phyloP scores from a whole-genome alignment of 2,888 invertebrate genomes.

The Melipona bicolor region DNA sequence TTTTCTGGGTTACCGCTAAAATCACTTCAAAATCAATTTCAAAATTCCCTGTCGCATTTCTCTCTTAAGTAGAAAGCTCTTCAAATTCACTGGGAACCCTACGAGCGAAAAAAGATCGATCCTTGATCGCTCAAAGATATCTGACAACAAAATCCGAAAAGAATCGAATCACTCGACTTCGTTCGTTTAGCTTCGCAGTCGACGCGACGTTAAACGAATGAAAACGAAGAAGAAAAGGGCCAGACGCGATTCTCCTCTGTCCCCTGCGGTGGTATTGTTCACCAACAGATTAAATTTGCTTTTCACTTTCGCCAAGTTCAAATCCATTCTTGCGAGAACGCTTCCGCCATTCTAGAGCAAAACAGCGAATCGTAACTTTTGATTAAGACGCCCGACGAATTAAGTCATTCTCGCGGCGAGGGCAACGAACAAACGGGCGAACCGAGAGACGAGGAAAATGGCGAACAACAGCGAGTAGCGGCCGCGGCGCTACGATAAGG shows the following conservation, averaged over 20 bases:
- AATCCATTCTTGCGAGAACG: conserved; percentile 65
- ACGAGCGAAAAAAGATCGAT: too few relatives aligned
- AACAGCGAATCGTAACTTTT: conserved; percentile 68
- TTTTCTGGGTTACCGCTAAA: too few relatives aligned
- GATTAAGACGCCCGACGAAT: conserved; percentile 67
- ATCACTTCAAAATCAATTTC: too few relatives aligned
- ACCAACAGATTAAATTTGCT: conserved; percentile 45
- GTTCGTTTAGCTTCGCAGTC: neutral
- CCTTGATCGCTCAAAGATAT: too few relatives aligned
- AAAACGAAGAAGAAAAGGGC: neutral
- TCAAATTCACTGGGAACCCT: too few relatives aligned
- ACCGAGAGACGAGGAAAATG: neutral
- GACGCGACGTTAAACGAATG: neutral
- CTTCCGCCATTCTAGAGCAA: conserved; percentile 51
- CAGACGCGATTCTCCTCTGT: neutral
- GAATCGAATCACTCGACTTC: too few relatives aligned
- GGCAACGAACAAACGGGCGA: neutral
- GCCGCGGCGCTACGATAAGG: neutral
- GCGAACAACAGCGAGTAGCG: neutral
- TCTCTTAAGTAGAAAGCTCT: too few relatives aligned
- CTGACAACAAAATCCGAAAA: too few relatives aligned
- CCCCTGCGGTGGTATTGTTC: neutral
- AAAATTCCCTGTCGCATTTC: too few relatives aligned
- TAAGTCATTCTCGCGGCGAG: conserved; percentile 45
- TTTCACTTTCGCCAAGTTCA: conserved; percentile 65